Conservation (phyloP, 1,140 invertebrate genomes). For the Zaprionus camerounensis region DNA sequence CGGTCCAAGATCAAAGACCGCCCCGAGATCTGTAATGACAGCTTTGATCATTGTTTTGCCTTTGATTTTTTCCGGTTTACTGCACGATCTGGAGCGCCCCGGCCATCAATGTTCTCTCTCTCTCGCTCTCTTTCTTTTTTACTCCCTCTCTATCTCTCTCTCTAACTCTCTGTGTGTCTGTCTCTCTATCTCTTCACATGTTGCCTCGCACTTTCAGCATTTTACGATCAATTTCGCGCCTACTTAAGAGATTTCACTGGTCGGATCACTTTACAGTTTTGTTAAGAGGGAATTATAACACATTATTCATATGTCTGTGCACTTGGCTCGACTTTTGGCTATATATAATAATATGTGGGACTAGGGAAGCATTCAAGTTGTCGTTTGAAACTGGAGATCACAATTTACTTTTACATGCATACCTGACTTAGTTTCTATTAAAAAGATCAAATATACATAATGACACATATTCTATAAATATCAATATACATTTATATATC, state of each 20-base stretch:
- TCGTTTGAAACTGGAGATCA: too few relatives aligned
- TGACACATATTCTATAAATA: too few relatives aligned
- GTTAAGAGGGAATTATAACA: slow-evolving; percentile 20
- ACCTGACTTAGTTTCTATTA: too few relatives aligned
- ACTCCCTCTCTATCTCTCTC: not conserved
- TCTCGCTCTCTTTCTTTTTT: not conserved
- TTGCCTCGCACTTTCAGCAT: slow-evolving; percentile 44
- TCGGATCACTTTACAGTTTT: slow-evolving; percentile 36
- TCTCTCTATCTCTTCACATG: slow-evolving; percentile 22
- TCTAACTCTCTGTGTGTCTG: not conserved
- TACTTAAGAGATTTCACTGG: slow-evolving; percentile 62
- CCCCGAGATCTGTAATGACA: slow-evolving; percentile 83
- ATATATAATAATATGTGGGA: not conserved
- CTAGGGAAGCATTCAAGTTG: not conserved
- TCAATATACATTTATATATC: too few relatives aligned
- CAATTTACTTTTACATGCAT: too few relatives aligned
- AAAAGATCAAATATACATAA: too few relatives aligned
- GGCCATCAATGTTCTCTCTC: not conserved
- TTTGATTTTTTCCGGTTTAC: slow-evolving; percentile 82
- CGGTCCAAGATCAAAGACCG: slow-evolving; percentile 79
- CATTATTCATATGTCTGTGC: slow-evolving; percentile 19
- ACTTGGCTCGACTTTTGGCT: not conserved
- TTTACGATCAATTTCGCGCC: slow-evolving; percentile 73
- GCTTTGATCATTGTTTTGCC: slow-evolving; percentile 83
- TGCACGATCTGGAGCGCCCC: slow-evolving; percentile 36